Conservation (phyloP, 2,113 vertebrate genomes). For the Octodon degus region DNA sequence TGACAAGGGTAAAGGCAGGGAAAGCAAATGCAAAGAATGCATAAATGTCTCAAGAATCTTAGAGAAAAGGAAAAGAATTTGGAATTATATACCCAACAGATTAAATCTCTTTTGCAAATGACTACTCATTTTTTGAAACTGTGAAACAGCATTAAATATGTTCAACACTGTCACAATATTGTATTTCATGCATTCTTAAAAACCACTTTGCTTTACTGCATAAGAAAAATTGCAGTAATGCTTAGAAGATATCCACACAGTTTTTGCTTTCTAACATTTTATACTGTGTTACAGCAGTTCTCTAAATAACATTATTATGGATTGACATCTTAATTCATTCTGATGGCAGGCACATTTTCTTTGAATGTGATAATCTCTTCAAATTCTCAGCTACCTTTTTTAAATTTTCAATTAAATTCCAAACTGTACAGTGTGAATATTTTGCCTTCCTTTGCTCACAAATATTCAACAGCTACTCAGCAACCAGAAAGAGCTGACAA, state of each 20-base stretch:
- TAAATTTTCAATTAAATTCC: conserved; percentile 48
- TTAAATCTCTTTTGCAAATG: conserved; percentile 44
- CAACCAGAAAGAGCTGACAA: conserved; percentile 47
- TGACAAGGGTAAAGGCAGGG: background rate
- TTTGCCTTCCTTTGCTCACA: conserved; percentile 49
- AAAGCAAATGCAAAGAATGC: background rate
- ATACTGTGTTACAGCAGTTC: conserved; percentile 24
- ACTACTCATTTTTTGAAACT: conserved; percentile 44
- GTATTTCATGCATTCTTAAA: conserved; percentile 46
- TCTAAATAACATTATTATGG: conserved; percentile 51
- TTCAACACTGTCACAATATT: conserved; percentile 15
- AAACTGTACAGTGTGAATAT: conserved; percentile 20
- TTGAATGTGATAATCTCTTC: conserved; percentile 50
- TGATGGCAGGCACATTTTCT: conserved; percentile 36
- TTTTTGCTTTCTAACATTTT: conserved; percentile 48
- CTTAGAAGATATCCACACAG: background rate
- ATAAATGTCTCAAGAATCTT: conserved; percentile 23
- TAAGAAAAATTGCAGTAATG: conserved; percentile 15
- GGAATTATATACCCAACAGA: background rate
- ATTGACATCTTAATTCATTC: conserved; percentile 43
- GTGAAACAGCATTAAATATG: conserved; percentile 49
- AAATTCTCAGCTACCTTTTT: conserved; percentile 46
- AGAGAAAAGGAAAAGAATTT: conserved; percentile 23
- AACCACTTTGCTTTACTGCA: conserved; percentile 36
- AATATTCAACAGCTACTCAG: conserved; percentile 28